A percentile compares a stretch with the other conserved stretches of the same genome.
phyloP scores from a whole-genome alignment of 1,140 invertebrate genomes.

The Trialeurodes vaporariorum region DNA sequence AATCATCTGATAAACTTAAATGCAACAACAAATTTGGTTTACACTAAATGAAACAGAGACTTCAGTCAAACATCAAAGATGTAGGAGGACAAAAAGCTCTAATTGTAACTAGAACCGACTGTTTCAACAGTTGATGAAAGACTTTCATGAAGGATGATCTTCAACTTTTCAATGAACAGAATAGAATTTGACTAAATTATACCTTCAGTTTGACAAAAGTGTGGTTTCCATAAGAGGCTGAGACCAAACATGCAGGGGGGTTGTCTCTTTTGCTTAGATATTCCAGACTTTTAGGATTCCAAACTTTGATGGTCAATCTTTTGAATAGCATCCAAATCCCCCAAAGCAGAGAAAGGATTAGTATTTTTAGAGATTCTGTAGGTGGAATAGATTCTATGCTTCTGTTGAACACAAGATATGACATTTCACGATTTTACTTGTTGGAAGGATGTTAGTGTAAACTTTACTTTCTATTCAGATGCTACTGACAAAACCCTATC shows the following conservation, averaged over 20 bases:
- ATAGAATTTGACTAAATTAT: conserved; percentile 14
- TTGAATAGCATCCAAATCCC: conserved; percentile 41
- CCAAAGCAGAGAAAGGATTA: conserved; percentile 38
- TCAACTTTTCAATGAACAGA: background rate
- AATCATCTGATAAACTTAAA: no score
- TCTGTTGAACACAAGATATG: conserved; percentile 9
- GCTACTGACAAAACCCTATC: no score
- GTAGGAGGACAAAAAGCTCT: no score
- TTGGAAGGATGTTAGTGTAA: no score
- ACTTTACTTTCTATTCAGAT: no score
- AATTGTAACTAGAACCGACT: no score
- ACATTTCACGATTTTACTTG: no score
- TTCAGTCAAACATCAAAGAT: no score
- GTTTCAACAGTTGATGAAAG: no score
- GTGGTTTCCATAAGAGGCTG: conserved; percentile 45
- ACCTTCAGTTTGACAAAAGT: conserved; percentile 53
- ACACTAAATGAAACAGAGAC: no score
- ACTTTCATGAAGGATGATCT: no score
- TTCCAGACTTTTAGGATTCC: conserved; percentile 38
- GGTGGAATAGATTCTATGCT: conserved; percentile 38
- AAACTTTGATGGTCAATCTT: conserved; percentile 38
- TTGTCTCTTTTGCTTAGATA: conserved; percentile 39
- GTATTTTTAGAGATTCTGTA: conserved; percentile 37
- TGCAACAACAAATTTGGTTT: no score
- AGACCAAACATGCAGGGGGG: conserved; percentile 45